Conservation (phyloP, 1,140 invertebrate genomes). For the Dendroctonus ponderosae region DNA sequence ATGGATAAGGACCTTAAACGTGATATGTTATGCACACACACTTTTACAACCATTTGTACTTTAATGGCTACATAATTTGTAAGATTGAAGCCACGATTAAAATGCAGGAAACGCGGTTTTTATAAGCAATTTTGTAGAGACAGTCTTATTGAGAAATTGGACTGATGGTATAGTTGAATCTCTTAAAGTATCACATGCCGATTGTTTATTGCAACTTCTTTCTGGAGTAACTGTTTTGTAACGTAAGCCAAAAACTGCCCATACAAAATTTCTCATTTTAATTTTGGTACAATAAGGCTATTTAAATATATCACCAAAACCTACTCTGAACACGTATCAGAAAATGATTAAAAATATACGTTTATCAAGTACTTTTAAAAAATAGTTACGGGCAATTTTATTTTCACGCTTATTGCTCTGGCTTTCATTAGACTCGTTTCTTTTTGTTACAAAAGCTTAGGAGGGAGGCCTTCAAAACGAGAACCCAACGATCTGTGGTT, state of each 20-base stretch:
- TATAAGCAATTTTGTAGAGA: no score
- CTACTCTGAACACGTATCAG: slow-evolving; percentile 20
- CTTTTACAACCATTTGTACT: slow-evolving; percentile 49
- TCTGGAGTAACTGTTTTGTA: no score
- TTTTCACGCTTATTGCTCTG: slow-evolving; percentile 30
- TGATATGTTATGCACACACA: slow-evolving; percentile 49
- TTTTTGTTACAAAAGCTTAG: no score
- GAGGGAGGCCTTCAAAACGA: no score
- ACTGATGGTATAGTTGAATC: no score
- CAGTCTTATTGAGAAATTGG: no score
- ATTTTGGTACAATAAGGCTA: slow-evolving; percentile 32
- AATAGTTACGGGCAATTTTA: slow-evolving; percentile 16
- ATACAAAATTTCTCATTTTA: not conserved
- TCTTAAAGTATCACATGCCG: no score
- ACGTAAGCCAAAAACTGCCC: no score
- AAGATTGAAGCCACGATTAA: slow-evolving; percentile 38
- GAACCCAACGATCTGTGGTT: not conserved
- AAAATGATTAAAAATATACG: slow-evolving; percentile 30
- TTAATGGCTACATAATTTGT: slow-evolving; percentile 46
- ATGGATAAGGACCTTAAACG: slow-evolving; percentile 42
- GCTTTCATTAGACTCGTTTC: slow-evolving; percentile 5
- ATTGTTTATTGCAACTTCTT: no score
- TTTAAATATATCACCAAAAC: slow-evolving; percentile 20
- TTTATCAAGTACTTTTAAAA: slow-evolving; percentile 12
- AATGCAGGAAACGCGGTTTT: slow-evolving; percentile 25